These are phyloP conservation scores for Palaemon carinicauda DNA, from an alignment of 1,140 invertebrate species.

Conservation along the genomic window DNA sequence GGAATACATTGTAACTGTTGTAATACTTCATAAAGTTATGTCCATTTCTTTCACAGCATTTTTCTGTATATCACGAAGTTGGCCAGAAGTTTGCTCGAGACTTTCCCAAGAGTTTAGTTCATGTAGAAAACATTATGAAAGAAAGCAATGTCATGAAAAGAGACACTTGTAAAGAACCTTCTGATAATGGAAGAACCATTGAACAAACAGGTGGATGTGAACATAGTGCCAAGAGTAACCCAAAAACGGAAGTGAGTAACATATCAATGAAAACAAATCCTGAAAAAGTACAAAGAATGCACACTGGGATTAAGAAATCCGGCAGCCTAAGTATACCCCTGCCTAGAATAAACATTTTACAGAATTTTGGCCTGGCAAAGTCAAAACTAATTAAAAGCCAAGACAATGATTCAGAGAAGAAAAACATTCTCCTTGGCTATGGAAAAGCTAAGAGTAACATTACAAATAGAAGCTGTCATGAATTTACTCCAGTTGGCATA, in stretches of 20 bases:
- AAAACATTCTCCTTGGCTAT: conserved; percentile 35
- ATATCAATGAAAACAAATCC: not conserved
- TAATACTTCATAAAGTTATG: not conserved
- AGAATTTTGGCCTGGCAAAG: conserved; percentile 15
- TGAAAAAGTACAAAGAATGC: not conserved
- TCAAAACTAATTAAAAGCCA: conserved; percentile 6
- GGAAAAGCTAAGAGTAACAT: conserved; percentile 18
- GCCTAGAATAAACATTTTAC: conserved; percentile 17
- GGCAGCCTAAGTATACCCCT: conserved; percentile 23
- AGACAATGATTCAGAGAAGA: not conserved
- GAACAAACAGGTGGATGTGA: too few species aligned
- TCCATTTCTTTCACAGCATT: conserved; percentile 44
- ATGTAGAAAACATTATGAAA: conserved; percentile 42
- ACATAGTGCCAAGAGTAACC: too few species aligned
- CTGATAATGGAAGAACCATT: too few species aligned
- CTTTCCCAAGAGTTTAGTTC: conserved; percentile 71
- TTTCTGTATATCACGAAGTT: conserved; percentile 66
- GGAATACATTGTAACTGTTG: not conserved
- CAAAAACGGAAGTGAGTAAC: too few species aligned
- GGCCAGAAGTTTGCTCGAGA: conserved; percentile 83
- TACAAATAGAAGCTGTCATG: not conserved
- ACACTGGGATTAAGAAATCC: not conserved
- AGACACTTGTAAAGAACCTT: not conserved
- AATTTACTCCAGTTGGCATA: conserved; percentile 48
- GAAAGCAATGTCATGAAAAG: not conserved